Base-by-base conservation (phyloP, 2,888 invertebrate species). In the Drosophila greeni region DNA sequence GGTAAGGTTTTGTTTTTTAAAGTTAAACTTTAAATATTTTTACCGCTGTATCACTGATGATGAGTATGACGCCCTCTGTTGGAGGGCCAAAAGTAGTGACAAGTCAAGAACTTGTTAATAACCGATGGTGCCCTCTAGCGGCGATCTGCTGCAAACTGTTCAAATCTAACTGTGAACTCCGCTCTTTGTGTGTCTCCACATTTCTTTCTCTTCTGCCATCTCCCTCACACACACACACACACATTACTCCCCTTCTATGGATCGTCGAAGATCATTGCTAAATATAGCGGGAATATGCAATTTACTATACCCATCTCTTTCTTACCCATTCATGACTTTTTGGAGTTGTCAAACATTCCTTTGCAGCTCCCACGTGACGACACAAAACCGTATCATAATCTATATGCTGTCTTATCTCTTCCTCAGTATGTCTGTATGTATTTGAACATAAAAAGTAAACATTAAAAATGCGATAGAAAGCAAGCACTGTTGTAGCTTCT, bases 331-430 rank as follows among this genome's bases (percentile, higher is more conserved):
- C 9, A 31, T 14, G 51, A 56, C 31, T 31, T 49, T 45, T 55
- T 49, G 12, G 36, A 51, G 65, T 56, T 56, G 55, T 34, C 26
- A 40, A 23, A 40, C 12, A 51, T 51, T 39, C 26, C 43, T 23
- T 48, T 23, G 26, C 55, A 51, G 47, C 45, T 66, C 45, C 67
- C 67, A 67, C 51, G 67, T 67, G 68, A 68, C 51, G 67, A 61
- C 57, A 66, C 26, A 45, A 52, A 33, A 31, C 11, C 36, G 36
- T 53, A 48, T 66, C 66, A 65, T 7, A 47, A 12, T 12, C 14
- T 61, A 26, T 53, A 23, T 37, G 34, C 45, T 51, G 20, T 52
- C 70, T 75, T 76, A 79, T 78, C 77, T 68, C 14, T 45, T 42
- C 18, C 7, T 24, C 26, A 23, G 42, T 16, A 26, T 39, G 26